Base-by-base conservation (phyloP, 2,888 invertebrate species). In the Pomacea canaliculata region DNA sequence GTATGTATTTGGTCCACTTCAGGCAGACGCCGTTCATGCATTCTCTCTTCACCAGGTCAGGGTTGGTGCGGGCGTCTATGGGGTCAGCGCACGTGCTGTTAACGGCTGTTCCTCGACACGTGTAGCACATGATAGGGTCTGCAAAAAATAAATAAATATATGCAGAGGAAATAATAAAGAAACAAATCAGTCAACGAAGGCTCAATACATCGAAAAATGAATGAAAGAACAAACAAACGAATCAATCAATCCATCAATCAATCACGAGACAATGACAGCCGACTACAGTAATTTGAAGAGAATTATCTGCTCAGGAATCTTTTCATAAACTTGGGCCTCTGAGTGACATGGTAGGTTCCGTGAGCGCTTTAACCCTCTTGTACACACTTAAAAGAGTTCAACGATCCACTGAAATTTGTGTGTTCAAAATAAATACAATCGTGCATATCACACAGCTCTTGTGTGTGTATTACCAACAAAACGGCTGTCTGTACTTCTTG, bases 11-110 rank as follows among this genome's bases (percentile, higher is more conserved):
- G 10, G 88, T 87, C 87, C 87, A 87, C 80, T 88, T 88, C 51
- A 88, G 79, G 75, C 88, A 88, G 19, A 87, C 84, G 12, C 88
- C 88, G 65, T 83, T 81, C n/a, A 82, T 82, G 69, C 88, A 88
- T 48, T 83, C 80, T 48, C 83, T 84, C 18, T 78, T 79, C 49
- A 71, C 75, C 46, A 85, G 76, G 19, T 80, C 80, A 0, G 79
- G 71, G 23, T 80, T 82, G 13, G 78, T 78, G 51, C 81, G 78
- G 46, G 81, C 80, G 69, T 83, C 80, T 13, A 85, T 76, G 0
- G 88, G 88, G 66, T 87, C 86, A 3, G 86, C 82, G 75, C 88
- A 88, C 0, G 86, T 79, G 72, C 85, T 86, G 80, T 84, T 84
- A n/a, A 78, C 78, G 13, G 83, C 83, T 9, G 77, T 78, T 18